These are phyloP conservation scores for Diphyllodes magnificus DNA, from an alignment of 2,113 vertebrate genomes.

Conservation along the genomic window DNA sequence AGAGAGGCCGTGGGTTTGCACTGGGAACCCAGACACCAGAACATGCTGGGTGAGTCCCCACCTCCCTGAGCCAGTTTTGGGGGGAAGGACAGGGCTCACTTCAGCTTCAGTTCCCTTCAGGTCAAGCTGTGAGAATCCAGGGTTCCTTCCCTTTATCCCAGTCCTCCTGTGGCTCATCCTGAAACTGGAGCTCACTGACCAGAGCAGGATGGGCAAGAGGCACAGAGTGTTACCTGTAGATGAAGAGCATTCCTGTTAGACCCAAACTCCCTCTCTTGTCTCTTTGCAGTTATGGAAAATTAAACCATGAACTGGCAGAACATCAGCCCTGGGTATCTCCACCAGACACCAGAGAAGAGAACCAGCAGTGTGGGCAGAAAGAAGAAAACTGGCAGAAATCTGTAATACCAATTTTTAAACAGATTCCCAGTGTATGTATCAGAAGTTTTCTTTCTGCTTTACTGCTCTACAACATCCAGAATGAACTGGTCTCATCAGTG, in stretches of 20 bases:
- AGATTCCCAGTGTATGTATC: neutral
- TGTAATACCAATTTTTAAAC: neutral
- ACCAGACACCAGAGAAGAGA: neutral
- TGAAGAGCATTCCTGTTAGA: neutral
- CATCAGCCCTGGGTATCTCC: neutral
- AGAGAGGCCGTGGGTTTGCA: neutral
- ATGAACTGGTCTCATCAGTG: neutral
- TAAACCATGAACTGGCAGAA: constrained; percentile 58
- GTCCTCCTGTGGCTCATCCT: neutral
- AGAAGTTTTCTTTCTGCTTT: neutral
- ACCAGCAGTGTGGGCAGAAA: neutral
- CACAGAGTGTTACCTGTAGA: accelerated
- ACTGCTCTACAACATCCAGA: neutral
- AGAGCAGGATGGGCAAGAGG: neutral
- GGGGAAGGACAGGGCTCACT: neutral
- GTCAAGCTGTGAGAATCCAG: neutral
- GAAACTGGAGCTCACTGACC: neutral
- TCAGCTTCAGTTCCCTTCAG: neutral
- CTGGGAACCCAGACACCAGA: neutral
- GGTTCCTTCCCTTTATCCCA: neutral
- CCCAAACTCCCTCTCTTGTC: neutral
- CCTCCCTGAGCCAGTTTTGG: neutral
- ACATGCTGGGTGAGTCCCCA: accelerated
- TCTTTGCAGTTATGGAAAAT: constrained; percentile 76
- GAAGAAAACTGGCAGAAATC: neutral